Conservation (phyloP, 2,113 vertebrate genomes). For the Arenaria interpres region DNA sequence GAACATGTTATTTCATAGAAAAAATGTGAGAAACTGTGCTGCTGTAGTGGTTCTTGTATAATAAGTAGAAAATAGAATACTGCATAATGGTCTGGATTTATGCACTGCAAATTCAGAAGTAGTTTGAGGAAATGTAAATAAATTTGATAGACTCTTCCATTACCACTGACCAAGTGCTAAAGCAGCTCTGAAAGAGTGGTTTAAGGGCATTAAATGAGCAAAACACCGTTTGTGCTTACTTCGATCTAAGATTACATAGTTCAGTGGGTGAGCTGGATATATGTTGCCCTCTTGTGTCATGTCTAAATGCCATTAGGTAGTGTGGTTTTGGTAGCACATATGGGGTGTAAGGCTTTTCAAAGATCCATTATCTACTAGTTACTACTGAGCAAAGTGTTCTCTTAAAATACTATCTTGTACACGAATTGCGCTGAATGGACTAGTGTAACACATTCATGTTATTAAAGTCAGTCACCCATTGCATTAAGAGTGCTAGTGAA, state of each 20-base stretch:
- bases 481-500: slow-evolving; percentile 30
- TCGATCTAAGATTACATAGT: neutral
- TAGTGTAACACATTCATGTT: slow-evolving; percentile 3
- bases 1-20: neutral
- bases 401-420: slow-evolving; percentile 23
- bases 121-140: neutral
- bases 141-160: neutral
- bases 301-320: neutral
- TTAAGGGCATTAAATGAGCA: neutral
- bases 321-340: neutral
- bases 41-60: neutral
- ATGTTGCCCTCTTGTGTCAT: neutral
- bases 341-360: neutral
- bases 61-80: neutral
- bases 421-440: slow-evolving; percentile 38
- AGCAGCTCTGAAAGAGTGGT: neutral
- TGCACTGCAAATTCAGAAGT: neutral
- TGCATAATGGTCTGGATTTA: neutral
- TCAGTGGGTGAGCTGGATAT: neutral
- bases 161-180: neutral
- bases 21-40: neutral
- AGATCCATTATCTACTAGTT: neutral
- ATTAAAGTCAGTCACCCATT: slow-evolving; percentile 52
- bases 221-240: neutral
- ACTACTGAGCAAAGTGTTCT: neutral